Conservation (phyloP, 2,888 invertebrate genomes). For the Keiferia lycopersicella region DNA sequence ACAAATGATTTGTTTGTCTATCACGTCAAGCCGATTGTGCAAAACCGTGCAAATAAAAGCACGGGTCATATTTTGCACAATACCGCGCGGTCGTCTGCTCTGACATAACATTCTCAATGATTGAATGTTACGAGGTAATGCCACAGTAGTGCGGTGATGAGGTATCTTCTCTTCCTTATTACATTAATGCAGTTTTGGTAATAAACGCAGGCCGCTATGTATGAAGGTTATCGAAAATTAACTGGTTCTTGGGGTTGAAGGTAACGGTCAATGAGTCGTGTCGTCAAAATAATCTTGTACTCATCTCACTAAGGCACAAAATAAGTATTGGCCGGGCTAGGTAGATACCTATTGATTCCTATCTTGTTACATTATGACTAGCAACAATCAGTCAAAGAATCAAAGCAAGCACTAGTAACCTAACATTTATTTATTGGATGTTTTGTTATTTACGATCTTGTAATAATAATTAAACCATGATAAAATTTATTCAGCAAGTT, state of each 20-base stretch:
- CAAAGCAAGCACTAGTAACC: too few relatives aligned
- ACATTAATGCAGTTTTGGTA: background rate
- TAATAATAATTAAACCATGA: background rate
- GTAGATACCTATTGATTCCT: background rate
- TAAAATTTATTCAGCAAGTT: conserved; percentile 2
- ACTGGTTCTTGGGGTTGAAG: conserved; percentile 8
- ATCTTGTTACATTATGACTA: background rate
- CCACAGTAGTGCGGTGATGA: background rate
- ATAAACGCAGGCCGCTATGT: background rate
- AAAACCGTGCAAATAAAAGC: conserved; percentile 5
- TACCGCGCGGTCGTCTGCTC: background rate
- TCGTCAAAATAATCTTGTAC: background rate
- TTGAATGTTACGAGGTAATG: background rate
- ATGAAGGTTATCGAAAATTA: background rate
- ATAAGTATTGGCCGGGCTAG: too few relatives aligned
- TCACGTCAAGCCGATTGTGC: conserved; percentile 15
- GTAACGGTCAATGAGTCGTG: background rate
- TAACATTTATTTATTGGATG: background rate
- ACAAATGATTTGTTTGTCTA: conserved; percentile 9
- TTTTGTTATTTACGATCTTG: background rate
- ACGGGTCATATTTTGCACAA: conserved; percentile 13
- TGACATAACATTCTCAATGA: conserved; percentile 10
- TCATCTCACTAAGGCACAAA: background rate
- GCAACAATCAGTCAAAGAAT: background rate
- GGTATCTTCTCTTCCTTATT: background rate